Base-by-base conservation (phyloP, 2,797 vertebrate species). In the Periophthalmus magnuspinnatus region DNA sequence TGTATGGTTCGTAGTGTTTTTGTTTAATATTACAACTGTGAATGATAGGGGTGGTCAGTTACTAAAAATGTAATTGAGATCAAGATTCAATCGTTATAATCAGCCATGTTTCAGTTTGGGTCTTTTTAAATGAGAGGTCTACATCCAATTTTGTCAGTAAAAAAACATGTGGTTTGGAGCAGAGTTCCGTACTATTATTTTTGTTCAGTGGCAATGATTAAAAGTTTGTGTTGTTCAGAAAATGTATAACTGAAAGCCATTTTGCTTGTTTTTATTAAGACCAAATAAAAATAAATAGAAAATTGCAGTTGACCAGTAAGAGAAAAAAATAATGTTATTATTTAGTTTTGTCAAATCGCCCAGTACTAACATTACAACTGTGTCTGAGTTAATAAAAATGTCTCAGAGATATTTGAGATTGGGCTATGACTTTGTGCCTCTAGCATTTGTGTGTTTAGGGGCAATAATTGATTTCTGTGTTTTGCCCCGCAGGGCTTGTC, bases 401-500 rank as follows among this genome's bases (percentile, higher is more conserved):
- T 90, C 82, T 85, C 11, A 1, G 38, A 74, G 70, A 80, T 77
- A 78, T 75, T 75, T 81, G 48, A 66, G 71, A 83, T 81, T 84
- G 81, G 81, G 70, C 69, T 66, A 57, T 52, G 60, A 81, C 68
- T 81, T 82, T 76, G 65, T 86, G 86, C 86, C 88, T 83, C 79
- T 72, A 84, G 89, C 84, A 3, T 91, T 86, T 82, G 80, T 87
- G 86, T 91, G 87, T 92, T 90, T 89, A 87, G 86, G 88, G 86
- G 88, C 87, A 88, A 88, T 91, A 91, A 91, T 93, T 91, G 91
- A 93, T 92, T 92, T 92, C 80, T 90, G 79, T 85, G 83, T 88
- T 87, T 84, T 72, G 79, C 83, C 87, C 90, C 81, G 71, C 84
- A 87, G 88, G 88, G 81, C 87, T 89, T 80, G 87, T 87, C 86